Conservation (phyloP, 2,113 vertebrate genomes). For the Numida meleagris region DNA sequence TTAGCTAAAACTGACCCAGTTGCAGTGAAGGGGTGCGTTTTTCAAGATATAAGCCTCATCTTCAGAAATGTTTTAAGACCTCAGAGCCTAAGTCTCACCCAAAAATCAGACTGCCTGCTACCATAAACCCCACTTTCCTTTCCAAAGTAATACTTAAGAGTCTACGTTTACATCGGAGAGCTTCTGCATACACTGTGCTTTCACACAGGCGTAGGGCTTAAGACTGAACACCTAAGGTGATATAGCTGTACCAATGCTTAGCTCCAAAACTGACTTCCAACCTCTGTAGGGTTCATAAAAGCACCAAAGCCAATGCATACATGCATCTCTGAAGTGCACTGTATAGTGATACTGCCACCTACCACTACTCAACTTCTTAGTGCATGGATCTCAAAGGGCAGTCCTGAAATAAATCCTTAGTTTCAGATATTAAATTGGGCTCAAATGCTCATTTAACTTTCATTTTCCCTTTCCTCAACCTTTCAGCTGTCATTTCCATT, state of each 20-base stretch:
- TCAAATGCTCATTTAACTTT: background rate
- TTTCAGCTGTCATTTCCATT: background rate
- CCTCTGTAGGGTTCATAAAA: background rate
- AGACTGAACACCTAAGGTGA: fast-evolving
- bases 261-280: background rate
- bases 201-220: fast-evolving
- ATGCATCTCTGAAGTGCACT: background rate
- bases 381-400: background rate
- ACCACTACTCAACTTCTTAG: background rate
- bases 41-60: background rate
- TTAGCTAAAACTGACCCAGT: background rate
- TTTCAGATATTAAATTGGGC: background rate
- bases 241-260: background rate
- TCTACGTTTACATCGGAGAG: background rate
- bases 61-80: background rate
- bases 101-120: background rate
- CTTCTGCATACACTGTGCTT: background rate
- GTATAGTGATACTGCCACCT: background rate
- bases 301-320: background rate
- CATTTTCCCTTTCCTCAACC: background rate
- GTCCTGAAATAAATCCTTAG: background rate
- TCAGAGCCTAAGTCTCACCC: background rate
- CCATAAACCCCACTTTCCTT: background rate
- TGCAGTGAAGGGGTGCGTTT: background rate
- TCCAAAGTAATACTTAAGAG: background rate